Evolutionary conservation across 2,797 vertebrate genomes (phyloP).

Genomic region (Argyrosomus regius): DNA sequence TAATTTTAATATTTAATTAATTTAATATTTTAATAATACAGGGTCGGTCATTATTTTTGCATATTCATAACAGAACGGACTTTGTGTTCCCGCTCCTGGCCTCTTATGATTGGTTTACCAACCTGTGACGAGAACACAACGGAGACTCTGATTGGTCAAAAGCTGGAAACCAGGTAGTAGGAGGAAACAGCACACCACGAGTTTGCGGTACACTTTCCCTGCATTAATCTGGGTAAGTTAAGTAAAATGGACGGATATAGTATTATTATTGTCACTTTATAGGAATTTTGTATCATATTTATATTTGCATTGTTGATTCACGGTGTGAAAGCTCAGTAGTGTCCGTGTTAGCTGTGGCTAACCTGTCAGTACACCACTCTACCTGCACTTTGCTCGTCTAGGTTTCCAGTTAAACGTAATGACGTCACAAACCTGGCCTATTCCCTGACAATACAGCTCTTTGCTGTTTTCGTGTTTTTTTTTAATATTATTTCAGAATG

Average conservation of each 20-base stretch:
- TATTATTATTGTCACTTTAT: neutral
- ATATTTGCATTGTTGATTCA: neutral
- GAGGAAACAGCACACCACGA: neutral
- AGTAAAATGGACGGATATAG: neutral
- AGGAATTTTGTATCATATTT: neutral
- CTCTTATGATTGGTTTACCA: slow-evolving; percentile 53
- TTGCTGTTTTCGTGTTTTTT: neutral
- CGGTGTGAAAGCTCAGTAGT: neutral
- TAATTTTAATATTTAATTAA: neutral
- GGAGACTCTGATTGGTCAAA: slow-evolving; percentile 63
- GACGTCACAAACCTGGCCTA: neutral
- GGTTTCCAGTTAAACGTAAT: neutral
- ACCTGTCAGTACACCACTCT: neutral
- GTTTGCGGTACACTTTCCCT: accelerated
- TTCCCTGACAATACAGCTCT: neutral
- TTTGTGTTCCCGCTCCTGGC: neutral
- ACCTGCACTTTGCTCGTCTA: slow-evolving; percentile 37
- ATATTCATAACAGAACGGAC: neutral
- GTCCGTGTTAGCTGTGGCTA: neutral
- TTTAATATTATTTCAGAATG: neutral
- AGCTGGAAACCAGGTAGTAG: slow-evolving; percentile 49
- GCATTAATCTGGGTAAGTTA: slow-evolving; percentile 22
- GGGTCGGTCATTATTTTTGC: neutral
- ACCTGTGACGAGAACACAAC: neutral
- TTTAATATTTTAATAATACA: neutral